These are phyloP conservation scores for Phocides pigmalion DNA, from an alignment of 1,140 invertebrate species.

Conservation along the genomic window DNA sequence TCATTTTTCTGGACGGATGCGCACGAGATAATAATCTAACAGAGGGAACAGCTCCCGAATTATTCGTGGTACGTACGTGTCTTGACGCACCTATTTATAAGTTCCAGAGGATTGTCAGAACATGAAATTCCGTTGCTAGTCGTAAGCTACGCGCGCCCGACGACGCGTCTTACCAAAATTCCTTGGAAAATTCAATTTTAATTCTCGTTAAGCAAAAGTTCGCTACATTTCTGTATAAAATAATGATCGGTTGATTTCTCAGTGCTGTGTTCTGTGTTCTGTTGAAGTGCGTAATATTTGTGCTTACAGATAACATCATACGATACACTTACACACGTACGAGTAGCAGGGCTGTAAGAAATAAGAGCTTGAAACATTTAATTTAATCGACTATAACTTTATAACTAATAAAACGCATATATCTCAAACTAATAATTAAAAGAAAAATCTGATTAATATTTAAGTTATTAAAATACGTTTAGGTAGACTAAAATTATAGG, in stretches of 20 bases:
- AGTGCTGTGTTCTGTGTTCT: conserved; percentile 52
- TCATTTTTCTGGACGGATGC: conserved; percentile 24
- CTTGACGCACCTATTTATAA: conserved; percentile 75
- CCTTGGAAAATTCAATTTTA: conserved; percentile 2
- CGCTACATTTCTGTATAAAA: conserved; percentile 27
- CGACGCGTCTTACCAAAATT: conserved; percentile 42
- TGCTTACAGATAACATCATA: conserved; percentile 32
- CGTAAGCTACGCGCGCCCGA: conserved; percentile 57
- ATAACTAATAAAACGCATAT: no score
- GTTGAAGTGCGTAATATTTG: conserved; percentile 56
- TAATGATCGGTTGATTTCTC: conserved; percentile 57
- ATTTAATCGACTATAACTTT: background rate
- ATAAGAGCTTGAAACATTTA: conserved; percentile 23
- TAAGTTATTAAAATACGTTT: no score
- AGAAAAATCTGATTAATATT: no score
- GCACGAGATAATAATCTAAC: conserved; percentile 38
- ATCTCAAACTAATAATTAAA: no score
- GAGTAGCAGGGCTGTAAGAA: conserved; percentile 43
- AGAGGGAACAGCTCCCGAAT: conserved; percentile 48
- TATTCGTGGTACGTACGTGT: conserved; percentile 53
- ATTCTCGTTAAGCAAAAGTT: conserved; percentile 22
- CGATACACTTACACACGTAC: conserved; percentile 36
- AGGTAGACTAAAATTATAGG: no score
- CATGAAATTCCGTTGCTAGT: conserved; percentile 73
- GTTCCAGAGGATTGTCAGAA: conserved; percentile 71